Evolutionary conservation across 2,797 vertebrate genomes (phyloP).

Genomic region (Thaleichthys pacificus): DNA sequence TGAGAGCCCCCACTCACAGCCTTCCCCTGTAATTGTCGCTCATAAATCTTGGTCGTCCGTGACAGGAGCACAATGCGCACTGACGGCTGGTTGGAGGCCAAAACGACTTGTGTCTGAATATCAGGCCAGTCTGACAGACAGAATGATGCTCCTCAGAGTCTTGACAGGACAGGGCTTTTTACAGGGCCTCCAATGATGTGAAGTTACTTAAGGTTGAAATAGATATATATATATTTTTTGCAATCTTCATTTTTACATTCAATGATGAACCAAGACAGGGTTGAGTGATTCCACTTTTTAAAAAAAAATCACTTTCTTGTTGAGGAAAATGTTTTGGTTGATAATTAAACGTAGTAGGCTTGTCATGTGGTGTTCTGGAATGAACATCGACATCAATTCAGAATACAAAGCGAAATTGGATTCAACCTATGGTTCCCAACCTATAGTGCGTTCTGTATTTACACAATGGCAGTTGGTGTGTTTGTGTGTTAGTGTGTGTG

Average conservation of each 20-base stretch:
- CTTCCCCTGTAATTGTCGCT: slow-evolving; percentile 92
- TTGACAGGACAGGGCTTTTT: slow-evolving; percentile 71
- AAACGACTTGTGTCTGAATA: slow-evolving; percentile 94
- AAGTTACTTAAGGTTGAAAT: background rate
- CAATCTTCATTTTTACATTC: background rate
- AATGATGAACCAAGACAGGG: background rate
- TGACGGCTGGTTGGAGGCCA: slow-evolving; percentile 86
- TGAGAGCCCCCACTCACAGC: slow-evolving; percentile 86
- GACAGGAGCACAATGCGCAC: slow-evolving; percentile 87
- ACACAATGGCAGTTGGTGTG: background rate
- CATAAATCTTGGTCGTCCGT: slow-evolving; percentile 89
- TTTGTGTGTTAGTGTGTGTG: background rate
- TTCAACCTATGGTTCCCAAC: background rate
- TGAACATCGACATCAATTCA: background rate
- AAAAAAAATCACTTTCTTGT: background rate
- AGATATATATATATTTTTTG: background rate
- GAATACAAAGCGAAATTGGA: slow-evolving; percentile 19
- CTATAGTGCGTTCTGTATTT: background rate
- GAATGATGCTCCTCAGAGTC: slow-evolving; percentile 46
- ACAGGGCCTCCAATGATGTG: too few relatives aligned
- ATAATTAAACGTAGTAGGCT: background rate
- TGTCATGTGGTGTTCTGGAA: background rate
- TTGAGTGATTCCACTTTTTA: background rate
- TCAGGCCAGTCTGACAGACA: slow-evolving; percentile 72
- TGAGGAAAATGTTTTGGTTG: background rate